Evolutionary conservation across 2,888 invertebrate genomes (phyloP).

Genomic region (Thera obeliscata): DNA sequence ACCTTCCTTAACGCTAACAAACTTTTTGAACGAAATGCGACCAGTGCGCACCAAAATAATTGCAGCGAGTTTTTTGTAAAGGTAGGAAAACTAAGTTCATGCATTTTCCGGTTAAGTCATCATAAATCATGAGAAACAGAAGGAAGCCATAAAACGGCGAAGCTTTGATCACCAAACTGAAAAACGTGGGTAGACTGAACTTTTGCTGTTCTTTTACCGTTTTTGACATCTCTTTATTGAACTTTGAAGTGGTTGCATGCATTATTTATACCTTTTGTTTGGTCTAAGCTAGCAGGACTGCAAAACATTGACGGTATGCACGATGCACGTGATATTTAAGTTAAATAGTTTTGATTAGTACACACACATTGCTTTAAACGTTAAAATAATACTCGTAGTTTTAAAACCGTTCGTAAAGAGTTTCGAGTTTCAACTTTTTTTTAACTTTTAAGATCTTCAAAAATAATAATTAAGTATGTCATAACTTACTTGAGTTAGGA

Average conservation of each 20-base stretch:
- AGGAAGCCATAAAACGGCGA: slow-evolving; percentile 41
- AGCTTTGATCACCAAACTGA: slow-evolving; percentile 63
- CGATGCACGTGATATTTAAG: slow-evolving; percentile 9
- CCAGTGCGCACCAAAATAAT: too few species aligned
- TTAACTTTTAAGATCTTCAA: too few species aligned
- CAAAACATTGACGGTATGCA: slow-evolving; percentile 33
- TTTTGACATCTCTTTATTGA: slow-evolving; percentile 67
- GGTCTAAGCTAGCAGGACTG: slow-evolving; percentile 35
- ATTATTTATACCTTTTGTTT: slow-evolving; percentile 50
- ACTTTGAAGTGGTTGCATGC: slow-evolving; percentile 60
- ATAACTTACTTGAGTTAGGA: not conserved
- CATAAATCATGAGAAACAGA: slow-evolving; percentile 15
- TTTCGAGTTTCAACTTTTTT: too few species aligned
- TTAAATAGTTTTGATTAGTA: slow-evolving; percentile 6
- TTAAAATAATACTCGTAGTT: too few species aligned
- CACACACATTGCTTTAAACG: not conserved
- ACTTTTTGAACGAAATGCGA: too few species aligned
- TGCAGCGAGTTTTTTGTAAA: too few species aligned
- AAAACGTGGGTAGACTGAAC: slow-evolving; percentile 59
- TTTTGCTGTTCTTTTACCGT: slow-evolving; percentile 60
- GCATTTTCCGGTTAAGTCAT: slow-evolving; percentile 8
- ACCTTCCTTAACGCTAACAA: too few species aligned
- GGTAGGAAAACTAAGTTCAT: not conserved
- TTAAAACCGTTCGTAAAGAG: too few species aligned
- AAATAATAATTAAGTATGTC: too few species aligned